Percentiles rank a stretch among this genome's conserved stretches.
These are phyloP conservation scores for Drosophila nasuta DNA, from an alignment of 1,140 invertebrate species.

Conservation along the genomic window DNA sequence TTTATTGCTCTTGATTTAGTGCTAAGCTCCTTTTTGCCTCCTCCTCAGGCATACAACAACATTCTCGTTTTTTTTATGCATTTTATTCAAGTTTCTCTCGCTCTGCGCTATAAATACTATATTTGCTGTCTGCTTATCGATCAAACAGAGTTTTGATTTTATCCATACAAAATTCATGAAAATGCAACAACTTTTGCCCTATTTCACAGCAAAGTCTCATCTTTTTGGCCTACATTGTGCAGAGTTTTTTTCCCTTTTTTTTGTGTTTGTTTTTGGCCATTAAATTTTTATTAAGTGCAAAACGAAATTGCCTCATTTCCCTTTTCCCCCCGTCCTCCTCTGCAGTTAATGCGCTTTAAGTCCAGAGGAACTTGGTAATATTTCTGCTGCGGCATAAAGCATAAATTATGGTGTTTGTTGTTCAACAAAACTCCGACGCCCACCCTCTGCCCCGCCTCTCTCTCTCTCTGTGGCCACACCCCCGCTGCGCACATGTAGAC, in stretches of 20 bases:
- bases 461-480: neutral
- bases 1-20: constrained; percentile 55
- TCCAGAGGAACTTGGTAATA: constrained; percentile 62
- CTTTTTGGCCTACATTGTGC: constrained; percentile 12
- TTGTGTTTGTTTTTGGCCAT: constrained; percentile 37
- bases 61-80: constrained; percentile 17
- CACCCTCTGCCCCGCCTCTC: neutral
- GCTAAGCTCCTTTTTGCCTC: constrained; percentile 29
- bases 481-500: constrained; percentile 7
- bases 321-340: neutral
- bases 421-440: constrained; percentile 15
- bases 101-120: neutral
- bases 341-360: constrained; percentile 70
- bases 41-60: neutral
- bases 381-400: constrained; percentile 64
- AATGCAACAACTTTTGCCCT: constrained; percentile 12
- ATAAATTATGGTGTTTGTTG: constrained; percentile 38
- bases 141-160: constrained; percentile 23
- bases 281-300: constrained; percentile 79
- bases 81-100: constrained; percentile 7
- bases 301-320: constrained; percentile 71
- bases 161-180: constrained; percentile 1
- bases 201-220: constrained; percentile 3
- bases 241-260: neutral
- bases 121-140: constrained; percentile 4